A percentile compares a stretch with the other conserved stretches of the same genome.
Evolutionary conservation across 2,113 vertebrate species (phyloP).

Genomic region (Cercopithecus mona): DNA sequence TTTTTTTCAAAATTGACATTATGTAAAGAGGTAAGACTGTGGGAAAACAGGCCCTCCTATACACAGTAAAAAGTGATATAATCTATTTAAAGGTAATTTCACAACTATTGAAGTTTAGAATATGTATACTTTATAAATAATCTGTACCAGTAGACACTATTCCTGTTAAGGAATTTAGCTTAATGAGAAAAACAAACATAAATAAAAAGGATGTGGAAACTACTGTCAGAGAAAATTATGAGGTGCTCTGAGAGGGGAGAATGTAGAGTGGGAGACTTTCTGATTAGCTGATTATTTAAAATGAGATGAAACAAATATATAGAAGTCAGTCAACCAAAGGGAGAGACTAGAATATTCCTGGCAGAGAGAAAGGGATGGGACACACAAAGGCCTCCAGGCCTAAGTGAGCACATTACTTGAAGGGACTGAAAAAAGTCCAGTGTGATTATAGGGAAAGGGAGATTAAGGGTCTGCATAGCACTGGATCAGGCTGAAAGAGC

Average conservation of each 20-base stretch:
- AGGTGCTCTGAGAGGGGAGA: neutral
- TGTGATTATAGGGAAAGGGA: neutral
- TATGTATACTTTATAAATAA: neutral
- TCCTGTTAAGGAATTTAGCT: neutral
- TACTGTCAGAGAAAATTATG: neutral
- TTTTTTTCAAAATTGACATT: neutral
- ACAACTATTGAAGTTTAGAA: neutral
- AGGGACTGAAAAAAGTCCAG: neutral
- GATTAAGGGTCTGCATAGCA: neutral
- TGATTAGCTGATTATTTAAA: slow-evolving; percentile 17
- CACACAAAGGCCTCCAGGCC: neutral
- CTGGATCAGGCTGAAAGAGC: neutral
- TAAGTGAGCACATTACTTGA: neutral
- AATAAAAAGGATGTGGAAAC: neutral
- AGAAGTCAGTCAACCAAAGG: neutral
- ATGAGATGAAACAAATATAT: slow-evolving; percentile 12
- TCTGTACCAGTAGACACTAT: neutral
- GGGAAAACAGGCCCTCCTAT: neutral
- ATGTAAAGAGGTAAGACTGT: neutral
- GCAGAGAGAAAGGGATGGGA: neutral
- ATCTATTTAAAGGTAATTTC: neutral
- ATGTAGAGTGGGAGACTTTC: neutral
- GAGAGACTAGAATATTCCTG: neutral
- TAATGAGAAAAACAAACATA: neutral
- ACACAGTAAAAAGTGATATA: neutral